Evolutionary conservation across 2,888 invertebrate genomes (phyloP).

Genomic region (Sphecodes monilicornis): DNA sequence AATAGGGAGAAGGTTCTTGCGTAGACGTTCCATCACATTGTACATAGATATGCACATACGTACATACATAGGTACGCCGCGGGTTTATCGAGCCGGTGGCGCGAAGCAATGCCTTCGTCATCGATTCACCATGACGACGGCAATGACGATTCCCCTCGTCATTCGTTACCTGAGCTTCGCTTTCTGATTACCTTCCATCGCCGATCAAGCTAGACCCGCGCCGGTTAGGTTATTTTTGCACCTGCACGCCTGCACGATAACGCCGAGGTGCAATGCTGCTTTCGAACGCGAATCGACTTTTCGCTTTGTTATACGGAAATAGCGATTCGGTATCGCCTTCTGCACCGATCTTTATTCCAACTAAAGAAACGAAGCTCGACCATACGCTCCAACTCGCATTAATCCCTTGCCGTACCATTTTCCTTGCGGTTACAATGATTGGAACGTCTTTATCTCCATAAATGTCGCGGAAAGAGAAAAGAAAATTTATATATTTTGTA

Average conservation of each 20-base stretch:
- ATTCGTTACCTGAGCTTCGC: slow-evolving; percentile 23
- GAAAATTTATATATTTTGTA: no score
- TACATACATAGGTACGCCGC: neutral
- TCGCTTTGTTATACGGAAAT: slow-evolving; percentile 7
- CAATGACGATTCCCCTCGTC: slow-evolving; percentile 62
- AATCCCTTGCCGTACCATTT: no score
- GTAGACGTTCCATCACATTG: neutral
- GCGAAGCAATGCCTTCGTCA: slow-evolving; percentile 52
- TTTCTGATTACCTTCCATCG: slow-evolving; percentile 13
- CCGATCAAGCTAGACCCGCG: neutral
- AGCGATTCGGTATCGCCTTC: neutral
- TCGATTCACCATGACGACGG: slow-evolving; percentile 65
- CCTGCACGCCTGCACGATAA: neutral
- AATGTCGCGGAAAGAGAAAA: no score
- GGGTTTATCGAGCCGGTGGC: slow-evolving; percentile 44
- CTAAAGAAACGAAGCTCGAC: neutral
- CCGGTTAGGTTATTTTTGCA: slow-evolving; percentile 22
- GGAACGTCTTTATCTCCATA: no score
- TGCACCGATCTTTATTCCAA: neutral
- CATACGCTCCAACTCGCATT: no score
- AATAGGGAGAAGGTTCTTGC: neutral
- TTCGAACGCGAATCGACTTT: slow-evolving; percentile 11
- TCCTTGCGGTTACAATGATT: no score
- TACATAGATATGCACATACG: neutral
- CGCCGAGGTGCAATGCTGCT: neutral